Evolutionary conservation across 2,797 vertebrate species (phyloP), one percentile per base, ranked within the genome.

Genomic region (Pseudochromis fuscus): DNA sequence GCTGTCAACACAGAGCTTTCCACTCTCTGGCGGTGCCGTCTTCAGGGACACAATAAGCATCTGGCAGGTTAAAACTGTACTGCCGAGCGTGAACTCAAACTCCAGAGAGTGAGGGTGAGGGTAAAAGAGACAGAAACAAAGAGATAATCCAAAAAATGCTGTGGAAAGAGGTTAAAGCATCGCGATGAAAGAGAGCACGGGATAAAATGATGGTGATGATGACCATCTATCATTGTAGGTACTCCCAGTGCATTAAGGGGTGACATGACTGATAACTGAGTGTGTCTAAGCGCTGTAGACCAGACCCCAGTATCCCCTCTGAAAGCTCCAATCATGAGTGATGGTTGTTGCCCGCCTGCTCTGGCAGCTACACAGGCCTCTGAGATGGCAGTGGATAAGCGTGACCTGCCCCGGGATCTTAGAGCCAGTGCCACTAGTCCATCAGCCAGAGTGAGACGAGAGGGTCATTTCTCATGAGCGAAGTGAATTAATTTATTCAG

Each of bases 191-290:
- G 62, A 75, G 57, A 57, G 52, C 44, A 62, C 7, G 9, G 67
- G 66, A 75, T 50, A 66, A 81, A 80, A 83, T 64, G 77, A 67
- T 64, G 58, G 45, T 61, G 77, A 81, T 72, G 64, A 87, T 81
- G 74, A 82, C 77, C 11, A 84, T 91, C 79, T 68, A 81, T 89
- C 91, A 89, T 45, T 42, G 53, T 10, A 50, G 62, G 33, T 58
- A 75, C 80, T 85, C 81, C 74, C 67, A 69, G 79, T 87, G 74
- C 80, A 84, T 87, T 85, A 75, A 1, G 31, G 46, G 51, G 24
- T 52, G 85, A 83, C 82, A 63, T 84, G 85, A 91, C 57, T 69
- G 70, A 92, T 88, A 83, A 82, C 59, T 5, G 75, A 82, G 62
- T 9, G n/a, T 75, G 87, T 83, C 77, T 80, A 78, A 84, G 73